Base-by-base conservation (phyloP, 2,113 vertebrate genomes). In the Odobenus rosmarus region DNA sequence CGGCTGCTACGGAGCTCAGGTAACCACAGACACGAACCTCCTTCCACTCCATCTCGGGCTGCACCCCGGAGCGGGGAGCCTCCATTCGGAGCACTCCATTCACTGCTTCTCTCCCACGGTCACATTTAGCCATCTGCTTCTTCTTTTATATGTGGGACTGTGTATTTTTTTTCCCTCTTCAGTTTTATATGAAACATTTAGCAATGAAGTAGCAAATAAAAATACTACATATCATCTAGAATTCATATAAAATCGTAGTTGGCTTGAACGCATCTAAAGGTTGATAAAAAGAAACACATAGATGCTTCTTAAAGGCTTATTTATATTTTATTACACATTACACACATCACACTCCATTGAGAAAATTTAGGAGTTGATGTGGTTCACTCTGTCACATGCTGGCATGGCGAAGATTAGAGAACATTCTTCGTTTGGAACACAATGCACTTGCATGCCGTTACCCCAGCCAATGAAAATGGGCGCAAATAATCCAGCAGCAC, bases 141-240 rank as follows among this genome's bases (percentile, higher is more conserved):
- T 96, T 93, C 96, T 92, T 85, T 92, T 67, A 33, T 89, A 94
- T 59, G 96, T 95, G 92, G 94, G 96, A 85, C 94, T 97, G 95
- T 90, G 88, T 95, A 31, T 95, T 95, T 93, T 93, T 93, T n/a
- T 55, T 16, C 0, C 87, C 92, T 90, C 90, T 96, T 96, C 97
- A 92, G 92, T 93, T 97, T 98, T 97, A 97, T 94, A 97, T 13
- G 96, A 96, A 98, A 97, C 96, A 96, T 96, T 96, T 81, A 96
- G 95, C 97, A 90, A 94, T 72, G 92, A 97, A 95, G 95, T 42
- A 95, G 92, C 96, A 97, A 98, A 98, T 97, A 97, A 96, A 98
- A 97, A 97, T 96, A 97, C 87, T 83, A 88, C 95, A 77, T 93
- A 96, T 80, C 96, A 77, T 96, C 94, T 96, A 77, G 94, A 81